These are phyloP conservation scores for Tympanuchus pallidicinctus DNA, from an alignment of 2,113 vertebrate species.

Conservation along the genomic window DNA sequence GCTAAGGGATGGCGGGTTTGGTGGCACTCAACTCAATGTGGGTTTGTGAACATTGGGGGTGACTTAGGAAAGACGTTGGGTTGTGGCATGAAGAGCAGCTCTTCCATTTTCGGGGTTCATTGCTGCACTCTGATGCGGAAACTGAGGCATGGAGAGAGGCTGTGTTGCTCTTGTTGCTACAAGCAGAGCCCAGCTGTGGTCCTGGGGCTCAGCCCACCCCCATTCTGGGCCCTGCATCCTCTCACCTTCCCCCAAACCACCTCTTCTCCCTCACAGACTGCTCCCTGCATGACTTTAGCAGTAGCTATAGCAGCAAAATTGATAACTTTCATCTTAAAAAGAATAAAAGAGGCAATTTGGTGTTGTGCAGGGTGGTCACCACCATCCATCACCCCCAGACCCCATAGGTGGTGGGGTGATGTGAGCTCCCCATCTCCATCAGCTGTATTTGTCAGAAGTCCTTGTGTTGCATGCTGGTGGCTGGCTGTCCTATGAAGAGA, in stretches of 20 bases:
- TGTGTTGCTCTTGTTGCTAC: too few species aligned
- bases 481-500: not conserved
- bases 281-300: constrained; percentile 44
- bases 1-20: not conserved
- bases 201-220: not conserved
- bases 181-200: not conserved
- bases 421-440: not conserved
- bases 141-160: not conserved
- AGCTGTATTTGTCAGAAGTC: not conserved
- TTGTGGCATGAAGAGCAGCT: not conserved
- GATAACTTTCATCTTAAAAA: constrained; percentile 25
- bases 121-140: not conserved
- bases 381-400: not conserved
- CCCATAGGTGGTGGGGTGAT: not conserved
- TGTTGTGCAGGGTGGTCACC: not conserved
- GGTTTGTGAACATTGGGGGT: not conserved
- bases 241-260: not conserved
- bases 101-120: not conserved
- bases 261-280: not conserved
- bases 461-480: not conserved
- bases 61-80: not conserved
- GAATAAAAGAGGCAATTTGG: not conserved
- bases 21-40: not conserved
- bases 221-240: not conserved
- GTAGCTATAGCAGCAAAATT: constrained; percentile 56